Base-by-base conservation (phyloP, 1,140 invertebrate species). In the Aphelenchoides fujianensis region DNA sequence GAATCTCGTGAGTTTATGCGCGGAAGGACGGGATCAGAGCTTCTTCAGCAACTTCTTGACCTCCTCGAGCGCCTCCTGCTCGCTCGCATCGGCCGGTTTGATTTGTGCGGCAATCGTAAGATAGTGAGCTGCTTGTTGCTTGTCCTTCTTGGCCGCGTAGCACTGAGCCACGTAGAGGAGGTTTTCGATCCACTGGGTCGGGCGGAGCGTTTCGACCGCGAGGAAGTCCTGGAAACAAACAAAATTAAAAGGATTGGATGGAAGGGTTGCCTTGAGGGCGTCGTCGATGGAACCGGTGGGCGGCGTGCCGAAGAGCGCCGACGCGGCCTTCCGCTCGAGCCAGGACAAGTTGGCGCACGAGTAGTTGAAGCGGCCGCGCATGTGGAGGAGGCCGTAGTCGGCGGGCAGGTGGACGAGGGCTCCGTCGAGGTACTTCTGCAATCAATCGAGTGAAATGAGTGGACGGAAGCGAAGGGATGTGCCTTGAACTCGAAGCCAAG, bases 271-370 rank as follows among this genome's bases (percentile, higher is more conserved):
- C 3, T 59, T 57, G 16, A 86, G 61, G 30, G 85, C 84, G 37
- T 86, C 86, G 28, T 86, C 83, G 41, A 82, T 75, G 1, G 85
- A 85, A 12, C 85, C 81, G 2, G 82, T 78, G 57, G 86, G 86
- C 27, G 85, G 85, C 1, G 77, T 78, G 16, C 85, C 82, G 82
- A 82, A 86, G 9, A 86, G 71, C n/a, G 85, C 75, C 5, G 84
- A 77, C n/a, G 86, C 86, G 5, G 84, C 80, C 70, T 86, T 86
- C 34, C 85, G 78, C 54, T 86, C 85, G 7, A 87, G 48, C 86
- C 86, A 86, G 0, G 85, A 82, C 36, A 86, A 67, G 57, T 12
- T 53, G 16, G 78, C 78, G 72, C 85, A 84, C 62, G 79, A 78
- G 69, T 72, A 85, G 35, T 81, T 83, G 79, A 85, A 86, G 31